A percentile compares a stretch with the other conserved stretches of the same genome.
phyloP scores from a whole-genome alignment of 2,888 invertebrate genomes.

The Heteromyza rotundicornis region DNA sequence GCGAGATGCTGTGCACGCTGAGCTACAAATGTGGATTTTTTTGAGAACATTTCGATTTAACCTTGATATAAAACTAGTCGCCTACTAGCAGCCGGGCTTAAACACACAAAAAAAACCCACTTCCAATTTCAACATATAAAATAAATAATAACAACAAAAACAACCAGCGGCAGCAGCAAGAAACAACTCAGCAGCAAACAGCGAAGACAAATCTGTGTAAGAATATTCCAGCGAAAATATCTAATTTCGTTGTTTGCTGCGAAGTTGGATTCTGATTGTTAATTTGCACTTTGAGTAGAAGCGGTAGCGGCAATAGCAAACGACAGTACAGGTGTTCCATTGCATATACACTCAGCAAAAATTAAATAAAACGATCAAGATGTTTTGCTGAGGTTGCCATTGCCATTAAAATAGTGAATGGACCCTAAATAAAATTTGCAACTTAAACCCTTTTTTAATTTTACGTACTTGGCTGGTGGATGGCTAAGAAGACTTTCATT shows the following conservation, averaged over 20 bases:
- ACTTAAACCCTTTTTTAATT: too few species aligned
- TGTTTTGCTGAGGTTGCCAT: too few species aligned
- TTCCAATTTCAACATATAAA: not conserved
- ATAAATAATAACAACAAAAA: not conserved
- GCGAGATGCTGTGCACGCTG: too few species aligned
- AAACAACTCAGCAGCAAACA: too few species aligned
- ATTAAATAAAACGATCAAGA: too few species aligned
- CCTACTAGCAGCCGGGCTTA: not conserved
- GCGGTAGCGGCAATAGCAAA: not conserved
- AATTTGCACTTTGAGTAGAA: not conserved
- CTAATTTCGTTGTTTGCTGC: not conserved
- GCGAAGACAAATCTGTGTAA: not conserved
- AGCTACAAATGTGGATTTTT: too few species aligned
- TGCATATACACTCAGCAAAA: not conserved
- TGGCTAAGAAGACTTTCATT: too few species aligned
- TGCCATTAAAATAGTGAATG: too few species aligned
- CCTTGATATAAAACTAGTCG: constrained; percentile 8
- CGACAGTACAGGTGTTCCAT: not conserved
- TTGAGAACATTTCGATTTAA: constrained; percentile 6
- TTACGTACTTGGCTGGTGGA: too few species aligned
- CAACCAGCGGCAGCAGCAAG: too few species aligned
- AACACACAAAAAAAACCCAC: not conserved
- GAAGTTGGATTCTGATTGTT: not conserved
- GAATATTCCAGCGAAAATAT: constrained; percentile 2
- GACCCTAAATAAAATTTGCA: too few species aligned